A percentile compares a stretch with the other conserved stretches of the same genome.
phyloP scores from a whole-genome alignment of 1,140 invertebrate species.

The Elysia chlorotica region DNA sequence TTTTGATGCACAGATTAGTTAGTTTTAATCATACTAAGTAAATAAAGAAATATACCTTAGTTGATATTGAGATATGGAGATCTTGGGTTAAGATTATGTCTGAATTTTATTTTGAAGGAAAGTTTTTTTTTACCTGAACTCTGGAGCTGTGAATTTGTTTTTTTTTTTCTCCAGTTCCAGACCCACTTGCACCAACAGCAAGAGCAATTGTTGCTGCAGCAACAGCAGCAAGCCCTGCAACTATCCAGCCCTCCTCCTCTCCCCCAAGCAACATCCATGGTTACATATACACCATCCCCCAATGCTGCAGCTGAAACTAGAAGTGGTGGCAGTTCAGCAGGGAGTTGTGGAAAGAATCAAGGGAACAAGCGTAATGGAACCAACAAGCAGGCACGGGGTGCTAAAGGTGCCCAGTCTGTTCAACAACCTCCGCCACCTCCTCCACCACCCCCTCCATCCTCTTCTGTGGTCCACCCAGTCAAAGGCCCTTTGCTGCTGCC shows the following conservation, averaged over 20 bases:
- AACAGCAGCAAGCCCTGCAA: constrained; percentile 26
- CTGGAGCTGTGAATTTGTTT: too few species aligned
- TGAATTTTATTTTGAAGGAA: too few species aligned
- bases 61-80: background rate
- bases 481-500: constrained; percentile 3
- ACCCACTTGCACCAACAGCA: constrained; percentile 15
- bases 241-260: constrained; percentile 17
- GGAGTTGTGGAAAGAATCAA: constrained; percentile 27
- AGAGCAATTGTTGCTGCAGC: constrained; percentile 13
- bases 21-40: too few species aligned
- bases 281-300: constrained; percentile 30
- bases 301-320: constrained; percentile 26
- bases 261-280: background rate
- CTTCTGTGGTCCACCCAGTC: constrained; percentile 2
- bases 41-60: background rate
- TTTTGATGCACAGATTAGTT: too few species aligned
- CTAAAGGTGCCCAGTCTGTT: constrained; percentile 29
- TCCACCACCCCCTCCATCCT: constrained; percentile 4
- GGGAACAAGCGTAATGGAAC: constrained; percentile 25
- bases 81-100: too few species aligned
- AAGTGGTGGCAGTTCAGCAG: too few species aligned
- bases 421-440: constrained; percentile 25
- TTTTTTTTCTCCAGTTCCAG: background rate
- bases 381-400: constrained; percentile 24
- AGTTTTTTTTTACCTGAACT: too few species aligned